A percentile compares a stretch with the other conserved stretches of the same genome.
Evolutionary conservation across 2,888 invertebrate species (phyloP).

Genomic region (Myopa tessellatipennis): DNA sequence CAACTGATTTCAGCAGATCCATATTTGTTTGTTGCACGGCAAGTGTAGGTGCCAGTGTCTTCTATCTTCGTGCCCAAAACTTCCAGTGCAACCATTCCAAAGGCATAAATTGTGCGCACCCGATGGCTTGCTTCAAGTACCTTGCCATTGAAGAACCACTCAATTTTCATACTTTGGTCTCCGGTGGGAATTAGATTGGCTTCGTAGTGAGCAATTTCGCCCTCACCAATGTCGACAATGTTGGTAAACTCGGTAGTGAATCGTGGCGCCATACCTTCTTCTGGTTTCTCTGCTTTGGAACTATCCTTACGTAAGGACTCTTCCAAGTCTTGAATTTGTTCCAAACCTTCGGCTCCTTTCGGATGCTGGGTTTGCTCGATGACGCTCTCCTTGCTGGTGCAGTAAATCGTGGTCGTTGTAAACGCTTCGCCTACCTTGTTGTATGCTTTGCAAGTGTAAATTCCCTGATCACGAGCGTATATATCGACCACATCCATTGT

Average conservation of each 20-base stretch:
- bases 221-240: constrained; percentile 87
- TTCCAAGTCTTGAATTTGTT: constrained; percentile 90
- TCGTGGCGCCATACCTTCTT: constrained; percentile 85
- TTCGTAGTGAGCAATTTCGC: constrained; percentile 97
- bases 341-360: constrained; percentile 92
- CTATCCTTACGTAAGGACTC: constrained; percentile 83
- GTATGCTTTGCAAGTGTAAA: constrained; percentile 91
- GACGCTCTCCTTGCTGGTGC: constrained; percentile 82
- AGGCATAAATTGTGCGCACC: constrained; percentile 93
- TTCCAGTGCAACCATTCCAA: constrained; percentile 97
- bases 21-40: constrained; percentile 89
- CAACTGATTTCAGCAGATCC: constrained; percentile 89
- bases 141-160: constrained; percentile 96
- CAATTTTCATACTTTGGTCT: constrained; percentile 92
- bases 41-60: constrained; percentile 91
- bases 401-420: constrained; percentile 89
- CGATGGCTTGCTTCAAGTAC: constrained; percentile 89
- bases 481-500: constrained; percentile 92
- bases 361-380: constrained; percentile 94
- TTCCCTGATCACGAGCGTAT: constrained; percentile 93
- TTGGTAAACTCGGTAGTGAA: constrained; percentile 90
- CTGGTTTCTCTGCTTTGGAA: constrained; percentile 76
- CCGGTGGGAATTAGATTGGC: constrained; percentile 94
- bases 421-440: constrained; percentile 92
- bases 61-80: constrained; percentile 93